phyloP scores from a whole-genome alignment of 2,888 invertebrate genomes.

The Cheilosia grossa region DNA sequence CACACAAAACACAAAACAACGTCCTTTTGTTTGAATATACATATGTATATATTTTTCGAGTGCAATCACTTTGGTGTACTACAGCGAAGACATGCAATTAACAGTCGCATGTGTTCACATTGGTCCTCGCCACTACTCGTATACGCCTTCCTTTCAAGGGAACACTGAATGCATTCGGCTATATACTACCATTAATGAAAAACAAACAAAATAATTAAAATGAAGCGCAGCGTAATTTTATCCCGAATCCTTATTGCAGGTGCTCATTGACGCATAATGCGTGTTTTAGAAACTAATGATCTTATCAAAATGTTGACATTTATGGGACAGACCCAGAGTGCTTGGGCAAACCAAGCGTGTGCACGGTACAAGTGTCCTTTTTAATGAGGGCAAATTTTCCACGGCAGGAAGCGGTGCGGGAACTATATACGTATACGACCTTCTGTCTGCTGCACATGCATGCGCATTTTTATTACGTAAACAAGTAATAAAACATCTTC shows the following conservation, averaged over 20 bases:
- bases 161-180: conserved; percentile 16
- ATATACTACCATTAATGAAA: neutral
- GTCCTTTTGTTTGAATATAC: conserved; percentile 47
- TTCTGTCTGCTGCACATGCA: conserved; percentile 32
- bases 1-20: conserved; percentile 18
- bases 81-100: conserved; percentile 51
- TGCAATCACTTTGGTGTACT: conserved; percentile 26
- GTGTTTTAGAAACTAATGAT: conserved; percentile 71
- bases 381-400: conserved; percentile 65
- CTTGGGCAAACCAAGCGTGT: conserved; percentile 21
- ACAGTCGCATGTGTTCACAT: conserved; percentile 42
- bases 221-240: conserved; percentile 4
- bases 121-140: neutral
- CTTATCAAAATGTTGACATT: conserved; percentile 67
- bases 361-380: conserved; percentile 59
- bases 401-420: neutral
- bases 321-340: conserved; percentile 38
- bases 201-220: conserved; percentile 46
- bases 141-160: neutral
- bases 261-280: conserved; percentile 54
- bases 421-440: neutral
- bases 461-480: conserved; percentile 48
- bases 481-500: conserved; percentile 68
- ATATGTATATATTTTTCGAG: conserved; percentile 10
- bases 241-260: conserved; percentile 43